Evolutionary conservation across 2,888 invertebrate genomes (phyloP).

Genomic region (Rhyacophila evoluta): DNA sequence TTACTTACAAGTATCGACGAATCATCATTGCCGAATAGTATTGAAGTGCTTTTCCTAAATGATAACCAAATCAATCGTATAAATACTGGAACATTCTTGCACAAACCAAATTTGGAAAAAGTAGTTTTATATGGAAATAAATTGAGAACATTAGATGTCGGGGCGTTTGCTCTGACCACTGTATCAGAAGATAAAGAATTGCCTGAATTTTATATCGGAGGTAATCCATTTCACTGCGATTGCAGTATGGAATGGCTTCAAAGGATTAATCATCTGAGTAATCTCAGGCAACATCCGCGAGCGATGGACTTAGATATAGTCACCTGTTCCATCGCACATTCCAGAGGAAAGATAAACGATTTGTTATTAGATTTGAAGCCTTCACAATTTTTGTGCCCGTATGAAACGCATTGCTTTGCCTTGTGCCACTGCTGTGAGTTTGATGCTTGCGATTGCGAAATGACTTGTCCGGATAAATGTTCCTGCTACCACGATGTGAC

Average conservation of each 20-base stretch:
- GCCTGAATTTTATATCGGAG: constrained; percentile 83
- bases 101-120: constrained; percentile 78
- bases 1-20: constrained; percentile 76
- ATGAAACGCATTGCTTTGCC: constrained; percentile 86
- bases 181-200: constrained; percentile 76
- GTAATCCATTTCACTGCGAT: constrained; percentile 87
- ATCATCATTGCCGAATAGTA: constrained; percentile 78
- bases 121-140: constrained; percentile 83
- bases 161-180: constrained; percentile 76
- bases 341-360: constrained; percentile 71
- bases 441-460: constrained; percentile 92
- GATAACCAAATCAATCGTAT: constrained; percentile 80
- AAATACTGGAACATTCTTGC: constrained; percentile 77
- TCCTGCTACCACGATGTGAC: constrained; percentile 89
- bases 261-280: constrained; percentile 81
- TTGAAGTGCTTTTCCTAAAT: constrained; percentile 79
- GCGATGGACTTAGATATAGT: constrained; percentile 85
- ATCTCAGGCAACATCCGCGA: constrained; percentile 79
- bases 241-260: constrained; percentile 91
- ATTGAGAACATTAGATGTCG: constrained; percentile 78
- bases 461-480: constrained; percentile 89
- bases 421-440: constrained; percentile 91
- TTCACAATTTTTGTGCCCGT: constrained; percentile 84
- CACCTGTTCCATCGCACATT: constrained; percentile 81
- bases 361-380: constrained; percentile 77